phyloP scores from a whole-genome alignment of 2,888 invertebrate genomes.

The Pteria penguin region DNA sequence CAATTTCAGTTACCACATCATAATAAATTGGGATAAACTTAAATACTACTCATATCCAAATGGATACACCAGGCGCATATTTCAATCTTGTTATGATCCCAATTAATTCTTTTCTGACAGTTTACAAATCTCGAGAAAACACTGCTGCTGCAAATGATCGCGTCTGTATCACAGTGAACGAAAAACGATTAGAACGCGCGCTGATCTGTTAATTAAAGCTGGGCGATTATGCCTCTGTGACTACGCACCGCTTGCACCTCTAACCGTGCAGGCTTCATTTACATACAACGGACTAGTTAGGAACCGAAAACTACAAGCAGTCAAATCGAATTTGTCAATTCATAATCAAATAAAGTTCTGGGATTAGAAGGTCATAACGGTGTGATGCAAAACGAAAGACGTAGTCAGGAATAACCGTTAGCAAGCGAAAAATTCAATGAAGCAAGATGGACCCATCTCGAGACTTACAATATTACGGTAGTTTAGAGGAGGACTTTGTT shows the following conservation, averaged over 20 bases:
- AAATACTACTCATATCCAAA: background rate
- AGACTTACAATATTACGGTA: too few species aligned
- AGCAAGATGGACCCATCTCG: too few species aligned
- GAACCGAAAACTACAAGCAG: background rate
- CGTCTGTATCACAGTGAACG: background rate
- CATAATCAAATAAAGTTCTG: background rate
- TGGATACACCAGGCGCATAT: conserved; percentile 5
- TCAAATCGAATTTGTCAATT: background rate
- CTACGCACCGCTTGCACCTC: background rate
- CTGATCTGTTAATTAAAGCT: background rate
- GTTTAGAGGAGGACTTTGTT: too few species aligned
- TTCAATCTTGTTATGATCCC: conserved; percentile 10
- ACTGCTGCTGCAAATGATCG: background rate
- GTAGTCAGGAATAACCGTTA: too few species aligned
- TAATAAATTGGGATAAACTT: background rate
- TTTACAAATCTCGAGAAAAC: conserved; percentile 16
- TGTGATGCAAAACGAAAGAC: too few species aligned
- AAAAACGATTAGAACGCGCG: background rate
- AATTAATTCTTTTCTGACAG: conserved; percentile 27
- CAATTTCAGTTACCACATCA: background rate
- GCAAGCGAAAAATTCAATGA: too few species aligned
- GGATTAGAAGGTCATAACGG: too few species aligned
- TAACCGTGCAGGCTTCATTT: background rate
- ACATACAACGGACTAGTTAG: background rate
- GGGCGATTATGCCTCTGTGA: background rate